These are phyloP conservation scores for Heliconius himera DNA, from an alignment of 1,140 invertebrate genomes.

Conservation along the genomic window DNA sequence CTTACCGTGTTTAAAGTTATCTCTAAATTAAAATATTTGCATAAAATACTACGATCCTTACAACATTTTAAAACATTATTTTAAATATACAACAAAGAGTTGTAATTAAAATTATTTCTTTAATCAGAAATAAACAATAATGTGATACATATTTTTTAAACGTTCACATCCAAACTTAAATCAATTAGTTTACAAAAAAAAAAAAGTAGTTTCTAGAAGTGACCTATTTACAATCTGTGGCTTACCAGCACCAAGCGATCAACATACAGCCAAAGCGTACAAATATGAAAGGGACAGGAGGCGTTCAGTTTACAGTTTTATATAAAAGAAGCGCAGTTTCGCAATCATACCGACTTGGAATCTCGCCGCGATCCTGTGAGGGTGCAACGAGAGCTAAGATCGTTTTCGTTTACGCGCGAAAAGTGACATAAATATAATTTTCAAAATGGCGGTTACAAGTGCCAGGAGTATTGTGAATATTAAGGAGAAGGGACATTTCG, in stretches of 20 bases:
- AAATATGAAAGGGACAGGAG: conserved; percentile 62
- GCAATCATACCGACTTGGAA: conserved; percentile 74
- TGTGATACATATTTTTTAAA: background rate
- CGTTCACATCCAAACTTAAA: background rate
- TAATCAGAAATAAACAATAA: background rate
- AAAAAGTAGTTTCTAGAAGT: background rate
- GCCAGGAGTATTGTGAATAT: conserved; percentile 69
- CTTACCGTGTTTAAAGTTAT: too few relatives aligned
- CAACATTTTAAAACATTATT: too few relatives aligned
- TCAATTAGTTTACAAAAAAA: background rate
- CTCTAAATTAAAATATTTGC: too few relatives aligned
- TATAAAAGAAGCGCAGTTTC: conserved; percentile 76
- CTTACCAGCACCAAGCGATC: background rate
- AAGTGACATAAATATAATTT: conserved; percentile 40
- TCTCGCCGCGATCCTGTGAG: conserved; percentile 68
- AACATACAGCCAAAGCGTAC: conserved; percentile 30
- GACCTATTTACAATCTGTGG: conserved; percentile 26
- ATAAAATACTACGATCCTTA: too few relatives aligned
- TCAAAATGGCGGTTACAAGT: conserved; percentile 74
- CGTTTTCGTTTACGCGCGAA: conserved; percentile 53
- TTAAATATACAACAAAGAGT: too few relatives aligned
- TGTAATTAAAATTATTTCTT: background rate
- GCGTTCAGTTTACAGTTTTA: conserved; percentile 66
- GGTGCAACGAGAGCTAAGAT: conserved; percentile 64
- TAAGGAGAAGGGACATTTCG: conserved; percentile 71